These are phyloP conservation scores for Helostoma temminkii DNA, from an alignment of 2,797 vertebrate genomes.

Conservation along the genomic window DNA sequence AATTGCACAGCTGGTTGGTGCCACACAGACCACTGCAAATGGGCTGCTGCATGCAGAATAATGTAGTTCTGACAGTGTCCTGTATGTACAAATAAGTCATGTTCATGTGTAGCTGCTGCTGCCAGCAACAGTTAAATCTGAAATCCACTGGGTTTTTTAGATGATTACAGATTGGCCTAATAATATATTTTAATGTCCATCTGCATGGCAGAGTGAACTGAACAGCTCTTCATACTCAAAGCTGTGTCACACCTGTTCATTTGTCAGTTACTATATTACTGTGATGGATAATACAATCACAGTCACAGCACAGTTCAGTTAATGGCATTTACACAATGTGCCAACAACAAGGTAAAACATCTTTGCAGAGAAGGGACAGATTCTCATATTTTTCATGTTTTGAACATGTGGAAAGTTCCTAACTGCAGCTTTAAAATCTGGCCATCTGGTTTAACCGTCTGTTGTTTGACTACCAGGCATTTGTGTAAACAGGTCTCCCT, in stretches of 20 bases:
- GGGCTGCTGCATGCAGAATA: conserved; percentile 7
- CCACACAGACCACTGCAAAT: conserved; percentile 17
- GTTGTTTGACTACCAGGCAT: conserved; percentile 34
- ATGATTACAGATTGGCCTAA: background rate
- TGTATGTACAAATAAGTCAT: background rate
- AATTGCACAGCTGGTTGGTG: conserved; percentile 17
- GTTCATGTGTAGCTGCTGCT: background rate
- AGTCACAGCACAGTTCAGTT: background rate
- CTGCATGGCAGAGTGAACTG: no score
- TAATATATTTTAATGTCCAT: conserved; percentile 12
- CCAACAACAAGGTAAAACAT: no score
- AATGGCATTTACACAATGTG: background rate
- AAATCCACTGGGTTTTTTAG: no score
- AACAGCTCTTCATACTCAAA: no score
- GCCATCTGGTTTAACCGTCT: conserved; percentile 48
- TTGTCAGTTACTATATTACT: background rate
- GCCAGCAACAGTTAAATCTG: conserved; percentile 16
- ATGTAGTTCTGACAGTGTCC: background rate
- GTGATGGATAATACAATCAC: conserved; percentile 2
- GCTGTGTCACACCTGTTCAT: no score
- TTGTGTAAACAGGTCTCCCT: conserved; percentile 51
- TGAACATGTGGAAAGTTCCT: conserved; percentile 26
- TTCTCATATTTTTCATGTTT: no score
- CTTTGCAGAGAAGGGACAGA: no score
- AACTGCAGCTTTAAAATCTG: conserved; percentile 28